Conservation (phyloP, 2,888 invertebrate species). For the Acholoe squamosa region DNA sequence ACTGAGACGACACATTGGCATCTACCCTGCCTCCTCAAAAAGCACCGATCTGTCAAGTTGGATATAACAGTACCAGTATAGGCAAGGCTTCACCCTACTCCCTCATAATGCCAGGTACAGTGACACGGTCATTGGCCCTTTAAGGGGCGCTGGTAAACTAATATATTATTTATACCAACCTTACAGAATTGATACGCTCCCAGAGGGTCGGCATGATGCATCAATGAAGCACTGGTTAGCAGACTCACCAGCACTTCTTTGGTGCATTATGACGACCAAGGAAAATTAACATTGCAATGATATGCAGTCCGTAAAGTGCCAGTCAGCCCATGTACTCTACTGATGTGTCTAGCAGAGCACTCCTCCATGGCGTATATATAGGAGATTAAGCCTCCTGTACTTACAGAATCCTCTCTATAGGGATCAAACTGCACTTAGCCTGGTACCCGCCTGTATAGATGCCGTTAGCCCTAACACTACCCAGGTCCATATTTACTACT, state of each 20-base stretch:
- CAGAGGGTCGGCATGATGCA: too few relatives aligned
- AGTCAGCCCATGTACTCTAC: too few relatives aligned
- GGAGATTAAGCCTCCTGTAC: not conserved
- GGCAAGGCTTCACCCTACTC: not conserved
- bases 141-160: too few relatives aligned
- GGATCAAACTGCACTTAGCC: constrained; percentile 12
- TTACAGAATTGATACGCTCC: too few relatives aligned
- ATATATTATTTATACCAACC: too few relatives aligned
- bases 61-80: not conserved
- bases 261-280: too few relatives aligned
- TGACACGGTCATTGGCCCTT: not conserved
- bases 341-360: not conserved
- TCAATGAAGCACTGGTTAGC: too few relatives aligned
- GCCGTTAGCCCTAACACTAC: not conserved
- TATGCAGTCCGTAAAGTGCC: too few relatives aligned
- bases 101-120: not conserved
- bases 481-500: not conserved
- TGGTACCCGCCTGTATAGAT: not conserved
- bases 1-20: not conserved
- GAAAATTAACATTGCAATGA: too few relatives aligned
- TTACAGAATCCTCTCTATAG: not conserved
- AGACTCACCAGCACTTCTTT: too few relatives aligned
- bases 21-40: not conserved
- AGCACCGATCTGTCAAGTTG: not conserved
- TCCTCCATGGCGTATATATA: not conserved